Base-by-base conservation (phyloP, 2,113 vertebrate species). In the Corvus moneduloides region DNA sequence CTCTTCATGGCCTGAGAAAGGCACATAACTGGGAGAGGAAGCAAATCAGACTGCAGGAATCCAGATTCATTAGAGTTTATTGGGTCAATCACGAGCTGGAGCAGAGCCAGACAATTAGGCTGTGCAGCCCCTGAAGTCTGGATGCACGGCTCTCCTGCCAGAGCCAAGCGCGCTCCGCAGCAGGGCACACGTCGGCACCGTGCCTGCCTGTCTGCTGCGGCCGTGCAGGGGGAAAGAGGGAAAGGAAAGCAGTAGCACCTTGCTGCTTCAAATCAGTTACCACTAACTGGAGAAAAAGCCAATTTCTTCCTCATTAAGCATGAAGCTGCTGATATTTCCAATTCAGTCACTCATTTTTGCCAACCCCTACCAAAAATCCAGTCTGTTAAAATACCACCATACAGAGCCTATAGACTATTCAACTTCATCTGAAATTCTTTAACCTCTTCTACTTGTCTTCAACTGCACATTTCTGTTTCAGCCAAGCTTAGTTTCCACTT, bases 31-130 rank as follows among this genome's bases (percentile, higher is more conserved):
- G 84, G 68, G 68, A 90, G 79, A 95, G 96, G 96, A 97, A 98
- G 92, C 96, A 96, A 97, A 97, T 96, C 96, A 97, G 93, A 98
- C 96, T 89, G 82, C 54, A 71, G 94, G 85, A 94, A 97, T 96
- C 97, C 93, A 94, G 96, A 95, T 97, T 97, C 95, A 95, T 73
- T 92, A 80, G 48, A 58, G 90, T 98, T 98, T 97, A 98, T 93
- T 97, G 96, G 96, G 97, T 96, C 97, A 97, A 74, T 96, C 78
- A 83, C 72, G 80, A 83, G 94, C 96, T 92, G 96, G 94, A 95
- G 49, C 54, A 69, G 51, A 89, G 93, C 94, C 96, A 96, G 91
- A 84, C 80, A 93, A 96, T 93, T 43, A 92, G 78, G 83, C 37
- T 72, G 90, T 51, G 72, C 48, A 6, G 78, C 69, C 90, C 64